These are phyloP conservation scores for Mizuhopecten yessoensis DNA, from an alignment of 1,140 invertebrate genomes.

Conservation along the genomic window DNA sequence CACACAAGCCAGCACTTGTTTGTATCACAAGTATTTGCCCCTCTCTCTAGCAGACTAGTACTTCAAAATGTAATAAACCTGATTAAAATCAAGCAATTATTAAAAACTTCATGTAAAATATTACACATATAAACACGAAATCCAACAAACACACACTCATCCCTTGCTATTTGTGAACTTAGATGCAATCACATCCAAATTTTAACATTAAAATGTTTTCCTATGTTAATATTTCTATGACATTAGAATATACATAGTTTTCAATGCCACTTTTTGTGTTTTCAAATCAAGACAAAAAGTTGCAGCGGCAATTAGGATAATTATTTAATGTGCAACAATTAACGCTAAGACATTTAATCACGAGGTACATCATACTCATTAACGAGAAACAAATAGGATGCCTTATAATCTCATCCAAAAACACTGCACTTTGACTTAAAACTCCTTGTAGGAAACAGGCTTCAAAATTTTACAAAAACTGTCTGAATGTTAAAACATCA, in stretches of 20 bases:
- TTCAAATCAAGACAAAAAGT: neutral
- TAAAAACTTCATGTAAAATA: neutral
- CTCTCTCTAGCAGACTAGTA: neutral
- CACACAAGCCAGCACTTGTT: neutral
- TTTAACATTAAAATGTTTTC: constrained; percentile 6
- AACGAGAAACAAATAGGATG: too few relatives aligned
- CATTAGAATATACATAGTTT: neutral
- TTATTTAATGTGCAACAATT: too few relatives aligned
- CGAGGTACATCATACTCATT: too few relatives aligned
- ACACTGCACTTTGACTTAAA: too few relatives aligned
- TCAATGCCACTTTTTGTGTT: neutral
- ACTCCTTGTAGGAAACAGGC: too few relatives aligned
- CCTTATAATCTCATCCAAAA: too few relatives aligned
- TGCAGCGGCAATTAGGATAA: too few relatives aligned
- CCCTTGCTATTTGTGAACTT: neutral
- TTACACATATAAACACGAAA: neutral
- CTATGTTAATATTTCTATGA: neutral
- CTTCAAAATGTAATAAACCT: neutral
- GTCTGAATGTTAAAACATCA: neutral
- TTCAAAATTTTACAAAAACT: neutral
- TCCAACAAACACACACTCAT: constrained; percentile 25
- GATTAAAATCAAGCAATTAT: constrained; percentile 28
- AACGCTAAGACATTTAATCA: too few relatives aligned
- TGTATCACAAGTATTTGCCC: neutral
- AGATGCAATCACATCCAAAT: neutral